Evolutionary conservation across 2,888 invertebrate genomes (phyloP).

Genomic region (Chromoteleia sp.): DNA sequence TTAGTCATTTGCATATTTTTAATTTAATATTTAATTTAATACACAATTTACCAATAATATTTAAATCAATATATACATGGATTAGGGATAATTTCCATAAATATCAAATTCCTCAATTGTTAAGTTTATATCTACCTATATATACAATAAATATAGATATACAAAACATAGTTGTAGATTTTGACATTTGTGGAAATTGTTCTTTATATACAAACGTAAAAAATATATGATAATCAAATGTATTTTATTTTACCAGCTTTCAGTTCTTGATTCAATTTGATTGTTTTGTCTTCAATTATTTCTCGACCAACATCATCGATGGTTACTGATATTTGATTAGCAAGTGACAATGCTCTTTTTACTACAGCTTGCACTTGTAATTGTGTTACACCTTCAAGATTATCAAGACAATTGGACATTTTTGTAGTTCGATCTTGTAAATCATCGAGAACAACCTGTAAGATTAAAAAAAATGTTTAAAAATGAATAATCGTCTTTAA

Average conservation of each 20-base stretch:
- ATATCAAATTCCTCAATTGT: too few relatives aligned
- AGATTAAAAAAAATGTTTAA: conserved; percentile 17
- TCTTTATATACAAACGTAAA: background rate
- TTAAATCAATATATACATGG: too few relatives aligned
- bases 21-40: too few relatives aligned
- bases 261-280: conserved; percentile 81
- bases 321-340: conserved; percentile 79
- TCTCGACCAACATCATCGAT: conserved; percentile 81
- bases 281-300: conserved; percentile 80
- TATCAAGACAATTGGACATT: conserved; percentile 80
- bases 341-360: conserved; percentile 79
- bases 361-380: conserved; percentile 78
- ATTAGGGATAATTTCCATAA: too few relatives aligned
- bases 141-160: too few relatives aligned
- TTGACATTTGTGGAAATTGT: too few relatives aligned
- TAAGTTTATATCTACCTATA: too few relatives aligned
- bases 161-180: too few relatives aligned
- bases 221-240: background rate
- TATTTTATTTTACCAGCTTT: conserved; percentile 79
- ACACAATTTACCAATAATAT: too few relatives aligned
- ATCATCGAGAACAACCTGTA: conserved; percentile 81
- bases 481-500: too few relatives aligned
- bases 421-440: conserved; percentile 78
- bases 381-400: conserved; percentile 78
- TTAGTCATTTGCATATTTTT: too few relatives aligned